Evolutionary conservation across 2,888 invertebrate species (phyloP), one percentile per base, ranked within the genome.

Genomic region (Strigamia maritima): DNA sequence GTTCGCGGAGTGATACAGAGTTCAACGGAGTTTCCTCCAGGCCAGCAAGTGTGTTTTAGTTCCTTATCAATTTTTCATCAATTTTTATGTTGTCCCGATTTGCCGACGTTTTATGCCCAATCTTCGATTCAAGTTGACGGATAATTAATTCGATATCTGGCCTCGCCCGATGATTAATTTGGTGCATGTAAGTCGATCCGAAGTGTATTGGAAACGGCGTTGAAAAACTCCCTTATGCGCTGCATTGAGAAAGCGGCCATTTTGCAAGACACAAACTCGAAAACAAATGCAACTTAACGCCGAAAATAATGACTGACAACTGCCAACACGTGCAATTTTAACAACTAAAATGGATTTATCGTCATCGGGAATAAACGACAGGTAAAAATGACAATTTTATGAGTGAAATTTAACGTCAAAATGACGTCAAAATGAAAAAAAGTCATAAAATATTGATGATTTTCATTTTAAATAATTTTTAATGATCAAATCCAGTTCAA

Each of bases 361-460:
- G 24, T 79, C 79, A 44, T 79, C 79, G 40, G 79, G 79, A 74
- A 74, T 74, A 26, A 49, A 79, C 38, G 79, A 79, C 40, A 79
- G 79, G 79, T 79, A 24, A 79, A n/a, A 49, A 49, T 2, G 31
- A 31, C 8, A 10, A n/a, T 49, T 49, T 49, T 49, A n/a, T 6
- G 2, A 6, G 14, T 3, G 16, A 49, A 14, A 49, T 6, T 6
- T 49, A 10, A 10, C 49, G 49, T 6, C 12, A 10, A 49, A 49
- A 49, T 49, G 49, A 10, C 49, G 49, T 6, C 12, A 10, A 49
- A 49, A 49, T n/a, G 49, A 31, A 31, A 31, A 31, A 31, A 31
- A 31, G 31, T 31, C 3, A 31, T 4, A 31, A 31, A 31, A 31
- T 31, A 7, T 31, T 31, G 2, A 7, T 31, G n/a, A 4, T 31